Base-by-base conservation (phyloP, 2,113 vertebrate genomes). In the Coreoperca whiteheadi region DNA sequence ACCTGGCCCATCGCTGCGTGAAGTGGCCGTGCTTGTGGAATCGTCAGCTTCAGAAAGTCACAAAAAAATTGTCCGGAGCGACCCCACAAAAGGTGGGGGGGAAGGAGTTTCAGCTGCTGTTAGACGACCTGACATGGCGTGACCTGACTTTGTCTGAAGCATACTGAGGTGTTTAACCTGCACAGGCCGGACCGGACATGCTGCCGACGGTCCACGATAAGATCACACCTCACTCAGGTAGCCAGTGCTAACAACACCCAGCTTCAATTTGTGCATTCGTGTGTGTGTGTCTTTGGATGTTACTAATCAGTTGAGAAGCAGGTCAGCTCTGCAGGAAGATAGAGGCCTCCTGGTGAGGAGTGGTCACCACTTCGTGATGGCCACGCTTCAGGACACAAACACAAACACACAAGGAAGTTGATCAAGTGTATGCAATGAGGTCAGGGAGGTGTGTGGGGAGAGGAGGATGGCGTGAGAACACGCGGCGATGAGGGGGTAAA, bases 221-320 rank as follows among this genome's bases (percentile, higher is more conserved):
- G 4, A 74, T 43, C 28, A 16, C 15, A 51, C 5, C 12, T 30
- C 39, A 48, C 66, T 28, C 12, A 56, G 14, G 23, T 48, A 64
- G n/a, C 0, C 8, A 25, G 25, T 25, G 6, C 23, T n/a, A 20
- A 41, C 53, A 25, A 37, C 4, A 12, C 21, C 4, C 48, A 28
- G 48, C 51, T 61, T 57, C 2, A 16, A 30, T 5, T 39, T 2
- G 50, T 16, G 46, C n/a, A n/a, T 59, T 30, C 71, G 65, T n/a
- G 30, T 53, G 34, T 7, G 39, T 28, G 63, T 39, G 65, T 25
- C 69, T 53, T 66, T 61, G 72, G 50, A 69, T 82, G 88, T 66
- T 88, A 91, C 94, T 93, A 97, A 96, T 92, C 96, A 96, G 95
- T 95, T 83, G 81, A 91, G 94, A 96, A 96, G 86, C 89, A 91